Conservation (phyloP, 2,113 vertebrate genomes). For the Serinus canaria region DNA sequence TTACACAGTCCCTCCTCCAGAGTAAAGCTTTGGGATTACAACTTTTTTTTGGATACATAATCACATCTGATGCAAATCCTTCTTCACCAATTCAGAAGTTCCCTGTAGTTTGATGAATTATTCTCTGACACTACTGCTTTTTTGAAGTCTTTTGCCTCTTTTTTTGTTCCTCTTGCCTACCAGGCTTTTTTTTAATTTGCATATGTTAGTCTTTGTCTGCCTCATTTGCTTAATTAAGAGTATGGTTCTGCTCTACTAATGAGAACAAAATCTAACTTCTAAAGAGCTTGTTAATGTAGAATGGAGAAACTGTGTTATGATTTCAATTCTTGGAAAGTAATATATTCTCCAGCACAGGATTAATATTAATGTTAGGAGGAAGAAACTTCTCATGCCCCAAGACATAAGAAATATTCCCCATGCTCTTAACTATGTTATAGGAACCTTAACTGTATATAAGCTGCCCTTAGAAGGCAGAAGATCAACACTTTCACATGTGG, state of each 20-base stretch:
- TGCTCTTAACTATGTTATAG: neutral
- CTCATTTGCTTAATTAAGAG: conserved; percentile 47
- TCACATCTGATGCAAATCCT: neutral
- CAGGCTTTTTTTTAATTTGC: conserved; percentile 25
- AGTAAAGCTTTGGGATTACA: neutral
- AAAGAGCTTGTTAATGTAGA: neutral
- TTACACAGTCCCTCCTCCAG: neutral
- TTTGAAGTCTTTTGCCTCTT: neutral
- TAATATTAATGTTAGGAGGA: neutral
- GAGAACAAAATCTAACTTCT: conserved; percentile 9
- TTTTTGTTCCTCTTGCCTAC: neutral
- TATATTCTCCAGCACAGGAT: neutral
- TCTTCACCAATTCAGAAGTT: neutral
- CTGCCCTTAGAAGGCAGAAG: neutral
- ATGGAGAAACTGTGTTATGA: neutral
- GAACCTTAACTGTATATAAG: neutral
- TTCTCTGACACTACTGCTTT: neutral
- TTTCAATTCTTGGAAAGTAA: conserved; percentile 3
- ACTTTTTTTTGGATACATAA: neutral
- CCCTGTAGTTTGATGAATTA: neutral
- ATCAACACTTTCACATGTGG: neutral
- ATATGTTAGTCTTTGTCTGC: conserved; percentile 26
- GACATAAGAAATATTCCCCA: neutral
- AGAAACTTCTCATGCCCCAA: neutral
- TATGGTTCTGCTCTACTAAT: neutral